Evolutionary conservation across 1,140 invertebrate genomes (phyloP), one percentile per base, ranked within the genome.

Genomic region (Dendrolimus kikuchii): DNA sequence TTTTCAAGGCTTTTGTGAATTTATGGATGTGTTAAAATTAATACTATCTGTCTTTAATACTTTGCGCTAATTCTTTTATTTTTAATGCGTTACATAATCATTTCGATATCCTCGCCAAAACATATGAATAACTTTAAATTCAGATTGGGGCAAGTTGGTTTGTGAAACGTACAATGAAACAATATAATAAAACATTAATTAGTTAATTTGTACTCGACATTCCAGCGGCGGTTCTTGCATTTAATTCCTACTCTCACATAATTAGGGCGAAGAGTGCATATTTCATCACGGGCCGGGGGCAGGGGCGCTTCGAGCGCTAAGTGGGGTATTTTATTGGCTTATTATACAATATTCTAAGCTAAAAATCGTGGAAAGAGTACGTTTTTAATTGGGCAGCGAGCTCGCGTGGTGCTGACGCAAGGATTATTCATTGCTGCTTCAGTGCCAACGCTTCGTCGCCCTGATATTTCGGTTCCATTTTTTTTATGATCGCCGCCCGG

Each of bases 261-360:
- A 78, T 81, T 66, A 81, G 75, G 68, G 60, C 49, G 70, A 76
- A 68, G 66, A 73, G 65, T 83, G 77, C 74, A 86, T 86, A 86
- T 83, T 86, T 86, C 80, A 86, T 68, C 58, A 65, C 69, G 57
- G 64, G 53, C 70, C 69, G 53, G 60, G 67, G 65, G 66, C 70
- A 76, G 62, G 66, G 68, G 62, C 23, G 23, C 23, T 23, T 23
- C 23, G 50, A 79, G 76, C 82, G 76, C 82, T 81, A 81, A 83
- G 82, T 79, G 78, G 78, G 75, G 80, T 86, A 82, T 78, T 86
- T 86, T 86, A 86, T 86, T 75, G 82, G 80, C 74, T 86, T 86
- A 86, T 86, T 86, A 86, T 86, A 81, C 82, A 81, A 86, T 83
- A 86, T 83, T 82, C 82, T 86, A 81, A 86, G 80, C 82, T 86